Base-by-base conservation (phyloP, 2,797 vertebrate genomes). In the Morelia viridis region DNA sequence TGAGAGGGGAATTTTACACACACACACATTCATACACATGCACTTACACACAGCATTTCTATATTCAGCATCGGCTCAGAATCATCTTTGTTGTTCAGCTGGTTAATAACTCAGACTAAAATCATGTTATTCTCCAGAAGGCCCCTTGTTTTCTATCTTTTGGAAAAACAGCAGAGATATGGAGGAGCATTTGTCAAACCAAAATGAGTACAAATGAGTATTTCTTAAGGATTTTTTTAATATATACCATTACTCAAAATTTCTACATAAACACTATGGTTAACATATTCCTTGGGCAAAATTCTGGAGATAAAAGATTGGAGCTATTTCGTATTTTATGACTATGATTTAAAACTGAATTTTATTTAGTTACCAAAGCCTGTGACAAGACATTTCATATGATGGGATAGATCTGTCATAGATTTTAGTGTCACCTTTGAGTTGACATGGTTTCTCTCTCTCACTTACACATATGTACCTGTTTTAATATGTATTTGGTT, bases 401-500 rank as follows among this genome's bases (percentile, higher is more conserved):
- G 35, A 80, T 12, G 41, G 76, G 76, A 46, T 46, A 22, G 19
- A 80, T 46, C 41, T 12, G 4, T 31, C 35, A 2, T 58, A 76
- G 53, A 57, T 76, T 60, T 65, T 71, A 19, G 41, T 80, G 28
- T n/a, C 56, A 26, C 19, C 68, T 92, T 60, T 24, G 50, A 71
- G 17, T 9, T 90, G 19, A 62, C 1, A 12, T 28, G 17, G 9
- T 5, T 58, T 85, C 11, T n/a, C 4, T 0, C 1, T 76, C 26
- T 35, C 0, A 4, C 17, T 8, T 24, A 35, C 17, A 8, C 60
- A 46, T 0, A 22, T 46, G 9, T 46, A 80, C 41, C 76, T 80
- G 22, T 57, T 10, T 83, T 96, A 92, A 96, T 0, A 0, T 94
- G 50, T 94, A 71, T 93, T 76, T 53, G 68, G 94, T 93, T 89